A percentile compares a stretch with the other conserved stretches of the same genome.
These are phyloP conservation scores for Ctenicera cuprea DNA, from an alignment of 2,888 invertebrate species.

Conservation along the genomic window DNA sequence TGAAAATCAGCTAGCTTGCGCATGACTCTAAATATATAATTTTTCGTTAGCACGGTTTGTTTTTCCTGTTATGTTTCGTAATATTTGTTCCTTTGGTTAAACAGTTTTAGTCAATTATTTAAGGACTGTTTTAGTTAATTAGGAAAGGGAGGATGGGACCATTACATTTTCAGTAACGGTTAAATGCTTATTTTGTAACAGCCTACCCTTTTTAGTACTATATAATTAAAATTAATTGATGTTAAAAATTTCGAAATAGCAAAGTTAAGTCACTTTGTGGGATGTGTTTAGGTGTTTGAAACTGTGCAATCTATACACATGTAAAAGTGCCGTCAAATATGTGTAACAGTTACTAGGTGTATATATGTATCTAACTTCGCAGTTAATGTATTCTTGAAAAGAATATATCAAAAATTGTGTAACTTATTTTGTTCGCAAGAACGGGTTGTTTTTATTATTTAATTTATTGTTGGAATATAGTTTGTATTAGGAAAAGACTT, in stretches of 20 bases:
- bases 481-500: constrained; percentile 18
- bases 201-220: constrained; percentile 33
- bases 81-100: constrained; percentile 32
- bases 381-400: constrained; percentile 61
- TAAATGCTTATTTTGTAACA: constrained; percentile 24
- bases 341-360: constrained; percentile 69
- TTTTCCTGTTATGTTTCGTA: constrained; percentile 39
- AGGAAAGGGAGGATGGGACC: constrained; percentile 50
- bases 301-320: constrained; percentile 66
- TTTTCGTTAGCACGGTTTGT: constrained; percentile 58
- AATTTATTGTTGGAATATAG: constrained; percentile 49
- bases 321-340: constrained; percentile 68
- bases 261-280: constrained; percentile 42
- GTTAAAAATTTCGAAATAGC: constrained; percentile 26
- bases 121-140: constrained; percentile 37
- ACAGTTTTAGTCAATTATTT: constrained; percentile 43
- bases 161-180: constrained; percentile 53
- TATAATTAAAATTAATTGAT: constrained; percentile 21
- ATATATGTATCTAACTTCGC: constrained; percentile 61
- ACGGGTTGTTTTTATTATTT: constrained; percentile 50
- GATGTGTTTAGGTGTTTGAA: constrained; percentile 51
- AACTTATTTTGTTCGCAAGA: constrained; percentile 43
- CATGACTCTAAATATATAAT: constrained; percentile 62
- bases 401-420: constrained; percentile 46
- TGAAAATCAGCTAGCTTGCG: constrained; percentile 72